Evolutionary conservation across 2,113 vertebrate species (phyloP).

Genomic region (Fukomys damarensis): DNA sequence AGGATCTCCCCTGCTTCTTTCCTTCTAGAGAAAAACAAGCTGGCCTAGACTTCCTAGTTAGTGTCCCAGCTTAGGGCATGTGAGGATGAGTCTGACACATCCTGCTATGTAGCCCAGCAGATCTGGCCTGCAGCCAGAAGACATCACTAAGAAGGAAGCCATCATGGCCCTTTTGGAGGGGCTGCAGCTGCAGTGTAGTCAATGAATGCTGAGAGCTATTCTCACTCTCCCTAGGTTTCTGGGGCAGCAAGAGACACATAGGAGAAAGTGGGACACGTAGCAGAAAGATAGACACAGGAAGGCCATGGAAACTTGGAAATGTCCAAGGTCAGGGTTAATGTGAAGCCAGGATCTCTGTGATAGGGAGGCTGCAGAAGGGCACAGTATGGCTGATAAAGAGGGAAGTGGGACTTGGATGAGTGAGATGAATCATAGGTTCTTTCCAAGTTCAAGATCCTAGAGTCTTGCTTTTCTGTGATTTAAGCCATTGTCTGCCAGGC

Average conservation of each 20-base stretch:
- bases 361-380: neutral
- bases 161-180: neutral
- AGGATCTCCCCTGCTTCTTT: no score
- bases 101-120: neutral
- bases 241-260: neutral
- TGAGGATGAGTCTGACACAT: neutral
- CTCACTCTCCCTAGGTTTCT: neutral
- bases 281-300: neutral
- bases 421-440: neutral
- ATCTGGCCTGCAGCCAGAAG: neutral
- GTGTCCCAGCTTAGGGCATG: neutral
- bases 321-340: neutral
- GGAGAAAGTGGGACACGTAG: neutral
- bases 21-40: constrained; percentile 50
- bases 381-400: neutral
- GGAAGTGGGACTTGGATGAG: neutral
- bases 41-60: neutral
- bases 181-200: neutral
- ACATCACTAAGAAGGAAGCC: neutral
- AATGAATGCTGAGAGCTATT: neutral
- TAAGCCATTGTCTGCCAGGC: neutral
- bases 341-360: neutral
- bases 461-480: neutral
- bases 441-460: neutral
- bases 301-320: neutral